Evolutionary conservation across 2,888 invertebrate species (phyloP), one percentile per base, ranked within the genome.

Genomic region (Parelbella ahira): DNA sequence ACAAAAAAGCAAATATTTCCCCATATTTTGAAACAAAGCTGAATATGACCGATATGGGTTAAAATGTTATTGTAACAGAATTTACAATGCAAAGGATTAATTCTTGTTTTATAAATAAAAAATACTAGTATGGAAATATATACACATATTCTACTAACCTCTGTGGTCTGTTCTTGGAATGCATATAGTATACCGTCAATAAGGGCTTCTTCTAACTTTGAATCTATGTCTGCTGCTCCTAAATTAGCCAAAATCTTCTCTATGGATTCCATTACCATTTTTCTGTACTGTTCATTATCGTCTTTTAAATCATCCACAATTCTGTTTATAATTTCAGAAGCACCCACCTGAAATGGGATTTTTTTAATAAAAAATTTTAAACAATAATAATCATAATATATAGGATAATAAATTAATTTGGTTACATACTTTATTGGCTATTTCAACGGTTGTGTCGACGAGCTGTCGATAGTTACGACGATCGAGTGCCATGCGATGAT

Each of bases 221-320:
- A 97, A 80, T 99, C 99, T 34, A 99, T 98, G 68, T 99, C 99
- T 0, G 98, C 97, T 0, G 99, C 98, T 8, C 99, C 99, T 47
- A 99, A 89, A 79, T 97, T 98, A 2, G 96, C 97, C 91, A 99
- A 96, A 44, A 98, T 98, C 83, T 99, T 99, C 73, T 99, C 99
- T 44, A 99, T 99, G 0, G 98, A 99, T 79, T 99, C 99, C 98
- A 99, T 99, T 1, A 99, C 99, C 99, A 99, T 99, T 88, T 99
- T 99, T 47, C 99, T 91, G 79, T 99, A 99, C 70, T 98, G 98
- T 77, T 99, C 99, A 72, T 99, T 98, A 80, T 99, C 99, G 72
- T 99, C 99, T 82, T 99, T 99, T 43, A 99, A 87, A 82, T 99
- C 99, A 63, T 99, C 99, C 0, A 99, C 99, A 28, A 99, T 97